Percentiles rank a stretch among this genome's conserved stretches.
These are phyloP conservation scores for Amiota mariae DNA, from an alignment of 2,888 invertebrate species.

Conservation along the genomic window DNA sequence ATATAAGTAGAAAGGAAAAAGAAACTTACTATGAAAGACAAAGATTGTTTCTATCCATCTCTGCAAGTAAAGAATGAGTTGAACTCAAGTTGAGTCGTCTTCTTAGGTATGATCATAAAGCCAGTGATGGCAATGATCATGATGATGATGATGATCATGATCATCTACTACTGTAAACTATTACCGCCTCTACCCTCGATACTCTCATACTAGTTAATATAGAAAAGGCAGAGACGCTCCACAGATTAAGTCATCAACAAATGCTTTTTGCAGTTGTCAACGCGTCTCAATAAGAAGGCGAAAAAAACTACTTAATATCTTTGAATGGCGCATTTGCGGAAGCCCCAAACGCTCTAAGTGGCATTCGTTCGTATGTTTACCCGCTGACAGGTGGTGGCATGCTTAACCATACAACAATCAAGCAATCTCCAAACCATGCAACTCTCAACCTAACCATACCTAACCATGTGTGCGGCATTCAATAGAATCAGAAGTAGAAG, in stretches of 20 bases:
- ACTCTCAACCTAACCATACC: slow-evolving; percentile 36
- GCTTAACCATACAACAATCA: slow-evolving; percentile 51
- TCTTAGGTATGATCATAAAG: not conserved
- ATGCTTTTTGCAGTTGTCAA: slow-evolving; percentile 68
- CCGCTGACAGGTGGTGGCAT: slow-evolving; percentile 47
- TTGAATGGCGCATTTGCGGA: not conserved
- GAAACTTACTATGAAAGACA: too few species aligned
- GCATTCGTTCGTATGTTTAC: not conserved
- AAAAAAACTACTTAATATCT: slow-evolving; percentile 19
- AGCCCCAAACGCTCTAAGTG: not conserved
- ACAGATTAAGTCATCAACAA: slow-evolving; percentile 67
- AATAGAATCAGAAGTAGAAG: slow-evolving; percentile 1
- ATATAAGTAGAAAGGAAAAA: too few species aligned
- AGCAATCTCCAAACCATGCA: slow-evolving; percentile 62
- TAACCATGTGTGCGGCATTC: slow-evolving; percentile 21
- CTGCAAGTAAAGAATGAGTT: too few species aligned
- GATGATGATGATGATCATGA: slow-evolving; percentile 18
- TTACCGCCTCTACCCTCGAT: slow-evolving; percentile 12
- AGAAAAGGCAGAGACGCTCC: slow-evolving; percentile 39
- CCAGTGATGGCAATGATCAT: not conserved
- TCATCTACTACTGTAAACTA: slow-evolving; percentile 27
- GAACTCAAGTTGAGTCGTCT: too few species aligned
- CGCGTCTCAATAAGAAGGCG: slow-evolving; percentile 30
- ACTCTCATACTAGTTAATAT: not conserved
- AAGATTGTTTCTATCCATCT: too few species aligned